Evolutionary conservation across 2,888 invertebrate genomes (phyloP), one percentile per base, ranked within the genome.

Genomic region (Oeneis ivallda): DNA sequence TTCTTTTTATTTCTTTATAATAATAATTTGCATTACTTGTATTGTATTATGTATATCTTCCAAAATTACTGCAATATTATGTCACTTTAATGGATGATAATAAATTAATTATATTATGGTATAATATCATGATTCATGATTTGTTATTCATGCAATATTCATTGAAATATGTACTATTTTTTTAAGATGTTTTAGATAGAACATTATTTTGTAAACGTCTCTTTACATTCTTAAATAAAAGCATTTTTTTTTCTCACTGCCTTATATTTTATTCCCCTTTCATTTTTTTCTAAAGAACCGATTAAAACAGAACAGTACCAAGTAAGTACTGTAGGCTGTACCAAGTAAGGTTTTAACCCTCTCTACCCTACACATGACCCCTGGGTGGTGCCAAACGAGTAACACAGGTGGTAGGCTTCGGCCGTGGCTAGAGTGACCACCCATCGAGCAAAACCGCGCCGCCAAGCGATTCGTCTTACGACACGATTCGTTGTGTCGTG

Each of bases 171-270:
- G 75, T 75, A 78, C 73, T 84, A 84, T 86, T 84, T 85, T 84
- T 79, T n/a, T n/a, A n/a, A 77, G 78, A 80, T 76, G 72, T 74
- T 80, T 80, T 83, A 79, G 77, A 81, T 81, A 79, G 75, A 75
- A 77, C 73, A 75, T 81, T 81, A 80, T 81, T 81, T 79, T 78
- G 75, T 76, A 74, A 79, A 72, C 71, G 74, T 75, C 72, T 74
- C 71, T 77, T 79, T 78, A 79, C 75, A 77, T 75, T 75, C 67
- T 71, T 68, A 68, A 76, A 74, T 76, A 78, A 76, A 78, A 73
- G 58, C 69, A 71, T 73, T 75, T 75, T 76, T 74, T 70, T 62
- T 34, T 32, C 19, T 50, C 39, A 52, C 10, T 54, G 54, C 17
- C 1, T 53, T 15, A 15, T 39, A 10, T 52, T 54, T 52, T 26